Percentiles rank a stretch among this genome's conserved stretches.
phyloP scores from a whole-genome alignment of 2,797 vertebrate species.

The Emydoidea blandingii region DNA sequence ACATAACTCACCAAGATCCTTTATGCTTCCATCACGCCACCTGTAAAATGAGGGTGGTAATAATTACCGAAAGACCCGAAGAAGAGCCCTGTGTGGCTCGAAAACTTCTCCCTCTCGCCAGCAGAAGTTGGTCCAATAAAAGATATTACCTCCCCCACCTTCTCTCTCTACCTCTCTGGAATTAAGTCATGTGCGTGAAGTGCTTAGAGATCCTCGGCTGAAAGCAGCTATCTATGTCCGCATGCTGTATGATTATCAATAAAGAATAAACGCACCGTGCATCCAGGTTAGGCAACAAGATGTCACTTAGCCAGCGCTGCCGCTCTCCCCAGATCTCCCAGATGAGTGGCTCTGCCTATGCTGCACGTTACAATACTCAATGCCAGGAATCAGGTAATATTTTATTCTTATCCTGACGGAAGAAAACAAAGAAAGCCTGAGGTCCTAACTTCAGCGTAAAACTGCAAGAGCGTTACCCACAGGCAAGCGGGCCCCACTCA shows the following conservation, averaged over 20 bases:
- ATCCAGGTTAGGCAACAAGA: slow-evolving; percentile 57
- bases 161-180: neutral
- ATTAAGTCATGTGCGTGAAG: slow-evolving; percentile 25
- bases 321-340: neutral
- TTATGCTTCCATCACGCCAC: neutral
- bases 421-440: slow-evolving; percentile 69
- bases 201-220: neutral
- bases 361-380: slow-evolving; percentile 36
- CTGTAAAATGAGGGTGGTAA: neutral
- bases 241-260: slow-evolving; percentile 9
- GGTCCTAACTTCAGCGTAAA: slow-evolving; percentile 56
- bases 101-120: neutral
- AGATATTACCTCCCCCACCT: neutral
- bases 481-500: neutral
- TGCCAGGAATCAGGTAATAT: slow-evolving; percentile 44
- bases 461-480: slow-evolving; percentile 46
- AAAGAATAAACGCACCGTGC: slow-evolving; percentile 52
- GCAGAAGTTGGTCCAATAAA: neutral
- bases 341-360: slow-evolving; percentile 7
- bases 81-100: neutral
- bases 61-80: neutral
- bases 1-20: neutral
- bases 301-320: accelerated
- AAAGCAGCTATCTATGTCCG: neutral
- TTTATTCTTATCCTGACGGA: slow-evolving; percentile 48